These are phyloP conservation scores for Epinephelus lanceolatus DNA, from an alignment of 2,113 vertebrate genomes.

Conservation along the genomic window DNA sequence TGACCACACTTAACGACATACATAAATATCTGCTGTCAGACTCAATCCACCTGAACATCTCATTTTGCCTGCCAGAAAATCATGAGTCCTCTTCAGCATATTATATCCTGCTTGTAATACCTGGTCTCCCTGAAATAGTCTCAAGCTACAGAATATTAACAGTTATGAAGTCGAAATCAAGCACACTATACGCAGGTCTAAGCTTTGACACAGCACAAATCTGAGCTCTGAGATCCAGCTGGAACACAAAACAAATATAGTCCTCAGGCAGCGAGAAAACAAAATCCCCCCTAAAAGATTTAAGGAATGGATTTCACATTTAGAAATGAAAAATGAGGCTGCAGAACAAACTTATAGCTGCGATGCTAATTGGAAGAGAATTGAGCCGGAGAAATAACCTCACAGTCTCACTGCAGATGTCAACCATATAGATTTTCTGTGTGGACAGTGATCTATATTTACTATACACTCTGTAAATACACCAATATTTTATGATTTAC, in stretches of 20 bases:
- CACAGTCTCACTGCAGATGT: slow-evolving; percentile 61
- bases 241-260: slow-evolving; percentile 61
- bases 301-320: slow-evolving; percentile 76
- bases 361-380: slow-evolving; percentile 79
- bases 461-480: slow-evolving; percentile 74
- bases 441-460: slow-evolving; percentile 81
- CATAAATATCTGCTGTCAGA: slow-evolving; percentile 2
- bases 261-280: slow-evolving; percentile 58
- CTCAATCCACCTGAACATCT: not conserved
- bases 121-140: slow-evolving; percentile 14
- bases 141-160: slow-evolving; percentile 11
- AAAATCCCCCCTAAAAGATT: slow-evolving; percentile 66
- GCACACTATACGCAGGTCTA: slow-evolving; percentile 18
- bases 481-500: slow-evolving; percentile 83
- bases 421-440: slow-evolving; percentile 77
- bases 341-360: slow-evolving; percentile 69
- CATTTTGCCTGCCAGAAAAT: not conserved
- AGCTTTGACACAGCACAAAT: slow-evolving; percentile 46
- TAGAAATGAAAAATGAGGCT: slow-evolving; percentile 76
- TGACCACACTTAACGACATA: not conserved
- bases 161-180: not conserved
- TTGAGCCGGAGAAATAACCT: slow-evolving; percentile 70
- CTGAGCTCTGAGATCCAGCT: slow-evolving; percentile 32
- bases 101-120: not conserved
- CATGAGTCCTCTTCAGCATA: not conserved